phyloP scores from a whole-genome alignment of 92 coral and sea anemone genomes.

The Palythoa grandiflora region DNA sequence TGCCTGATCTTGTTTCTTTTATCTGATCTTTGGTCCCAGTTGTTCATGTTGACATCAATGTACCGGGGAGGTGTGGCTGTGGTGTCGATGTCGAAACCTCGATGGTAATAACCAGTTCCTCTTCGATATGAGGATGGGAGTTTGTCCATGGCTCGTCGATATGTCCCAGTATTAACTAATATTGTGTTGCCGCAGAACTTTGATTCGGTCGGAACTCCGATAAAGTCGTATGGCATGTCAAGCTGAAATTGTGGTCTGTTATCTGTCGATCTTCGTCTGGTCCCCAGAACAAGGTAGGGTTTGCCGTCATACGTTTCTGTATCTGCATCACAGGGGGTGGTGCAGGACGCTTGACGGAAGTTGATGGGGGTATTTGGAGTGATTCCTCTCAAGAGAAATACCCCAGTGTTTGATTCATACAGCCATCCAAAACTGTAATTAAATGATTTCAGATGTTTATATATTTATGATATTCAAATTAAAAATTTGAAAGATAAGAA shows the following conservation, averaged over 20 bases:
- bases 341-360: slow-evolving; percentile 60
- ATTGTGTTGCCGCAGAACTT: slow-evolving; percentile 69
- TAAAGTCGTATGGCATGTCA: slow-evolving; percentile 63
- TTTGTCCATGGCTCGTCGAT: slow-evolving; percentile 41
- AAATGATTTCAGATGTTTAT: neutral
- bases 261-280: slow-evolving; percentile 44
- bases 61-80: slow-evolving; percentile 50
- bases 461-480: neutral
- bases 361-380: slow-evolving; percentile 53
- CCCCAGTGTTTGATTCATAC: slow-evolving; percentile 60
- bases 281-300: slow-evolving; percentile 53
- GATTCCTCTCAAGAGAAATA: slow-evolving; percentile 48
- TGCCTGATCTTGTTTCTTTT: slow-evolving; percentile 31
- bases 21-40: slow-evolving; percentile 24
- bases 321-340: slow-evolving; percentile 58
- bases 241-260: slow-evolving; percentile 42
- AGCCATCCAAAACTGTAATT: slow-evolving; percentile 63
- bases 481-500: neutral
- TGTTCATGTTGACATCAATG: slow-evolving; percentile 54
- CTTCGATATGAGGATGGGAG: slow-evolving; percentile 42
- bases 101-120: slow-evolving; percentile 49
- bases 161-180: slow-evolving; percentile 53
- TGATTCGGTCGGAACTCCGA: slow-evolving; percentile 56
- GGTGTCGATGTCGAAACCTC: slow-evolving; percentile 60
- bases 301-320: slow-evolving; percentile 38